Evolutionary conservation across 30 jellyfish, hydroid and myxozoan species (phyloP), one percentile per base, ranked within the genome.

Genomic region (Turritopsis dohrnii): DNA sequence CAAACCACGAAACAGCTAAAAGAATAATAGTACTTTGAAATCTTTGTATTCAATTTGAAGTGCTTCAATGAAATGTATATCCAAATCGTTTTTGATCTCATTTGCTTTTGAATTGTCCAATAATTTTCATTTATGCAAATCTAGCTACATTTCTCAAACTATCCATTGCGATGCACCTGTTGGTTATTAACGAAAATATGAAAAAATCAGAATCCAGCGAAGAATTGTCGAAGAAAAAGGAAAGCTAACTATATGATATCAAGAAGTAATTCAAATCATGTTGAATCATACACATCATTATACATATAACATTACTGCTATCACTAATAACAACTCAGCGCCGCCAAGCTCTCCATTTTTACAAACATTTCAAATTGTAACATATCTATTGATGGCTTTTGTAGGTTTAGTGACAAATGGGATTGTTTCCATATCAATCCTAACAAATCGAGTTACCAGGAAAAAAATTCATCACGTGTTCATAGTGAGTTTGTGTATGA

Each of bases 401-500:
- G 5, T 74, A 21, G 24, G 54, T 18, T 21, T 30, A 30, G 52
- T 53, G 8, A 53, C 30, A 3, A 74, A 74, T 74, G 83, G 16
- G 52, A 53, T 53, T 8, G 83, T 74, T 74, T 24, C 52, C 16
- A 24, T 74, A 7, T 24, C 83, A 9, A 74, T 74, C 21, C 52
- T 74, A 28, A 24, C 27, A 8, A 24, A 74, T 18, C 52, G 83
- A 1, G 7, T 16, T 21, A n/a, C 52, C 24, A 24, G 83, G 21
- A 28, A 28, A 21, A 24, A 30, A 21, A 53, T 74, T 22, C 30
- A 30, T 24, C 30, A 74, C 18, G 27, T 74, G 8, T 74, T 74
- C 21, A 53, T 74, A 7, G 83, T 74, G 8, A 74, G 83, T 28
- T 53, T 74, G 52, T 74, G 83, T 28, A 24, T 53, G 26, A 74